Evolutionary conservation across 30 jellyfish, hydroid and myxozoan species (phyloP).

Genomic region (Aurelia aurita): DNA sequence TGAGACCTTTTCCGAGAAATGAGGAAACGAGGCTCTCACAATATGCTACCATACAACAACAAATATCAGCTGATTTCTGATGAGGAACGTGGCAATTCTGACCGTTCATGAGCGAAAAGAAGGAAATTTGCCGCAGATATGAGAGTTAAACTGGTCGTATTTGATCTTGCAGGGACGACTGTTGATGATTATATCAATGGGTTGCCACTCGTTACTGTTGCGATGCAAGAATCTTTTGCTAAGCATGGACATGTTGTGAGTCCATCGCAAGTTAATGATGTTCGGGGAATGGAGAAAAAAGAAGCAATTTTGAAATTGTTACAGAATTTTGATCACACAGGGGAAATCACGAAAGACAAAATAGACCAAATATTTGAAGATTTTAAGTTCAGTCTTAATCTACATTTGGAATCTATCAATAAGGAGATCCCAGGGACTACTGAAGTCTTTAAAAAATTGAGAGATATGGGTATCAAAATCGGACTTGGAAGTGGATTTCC

Average conservation of each 20-base stretch:
- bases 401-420: conserved; percentile 8
- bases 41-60: no score
- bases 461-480: conserved; percentile 7
- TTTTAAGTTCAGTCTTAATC: conserved; percentile 25
- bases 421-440: conserved; percentile 67
- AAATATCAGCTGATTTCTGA: no score
- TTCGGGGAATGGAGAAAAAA: conserved; percentile 68
- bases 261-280: conserved; percentile 48
- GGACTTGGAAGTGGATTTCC: conserved; percentile 81
- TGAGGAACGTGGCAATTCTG: no score
- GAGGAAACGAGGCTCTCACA: not conserved
- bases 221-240: conserved; percentile 56
- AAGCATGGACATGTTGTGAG: conserved; percentile 14
- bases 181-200: conserved; percentile 64
- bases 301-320: conserved; percentile 40
- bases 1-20: not conserved
- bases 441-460: conserved; percentile 11
- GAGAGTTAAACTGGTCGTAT: conserved; percentile 38
- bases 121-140: not conserved
- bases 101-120: not conserved
- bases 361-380: conserved; percentile 41
- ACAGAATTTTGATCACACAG: not conserved
- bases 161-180: conserved; percentile 82
- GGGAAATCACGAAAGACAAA: not conserved
- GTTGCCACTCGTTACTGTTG: conserved; percentile 59